Evolutionary conservation across 1,140 invertebrate genomes (phyloP).

Genomic region (Atta texana): DNA sequence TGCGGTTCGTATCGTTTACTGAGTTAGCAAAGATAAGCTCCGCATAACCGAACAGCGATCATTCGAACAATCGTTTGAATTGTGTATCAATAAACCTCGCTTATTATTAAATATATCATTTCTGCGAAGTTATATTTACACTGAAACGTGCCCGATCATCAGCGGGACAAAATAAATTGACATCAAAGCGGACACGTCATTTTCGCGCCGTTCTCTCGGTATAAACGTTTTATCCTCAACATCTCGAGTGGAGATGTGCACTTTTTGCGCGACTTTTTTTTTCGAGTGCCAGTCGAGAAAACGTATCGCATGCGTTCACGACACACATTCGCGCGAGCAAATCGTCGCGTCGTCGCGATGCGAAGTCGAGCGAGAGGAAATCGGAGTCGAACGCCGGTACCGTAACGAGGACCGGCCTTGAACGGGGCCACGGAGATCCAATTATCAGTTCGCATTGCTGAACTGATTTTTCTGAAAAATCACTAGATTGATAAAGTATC

Average conservation of each 20-base stretch:
- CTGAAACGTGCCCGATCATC: neutral
- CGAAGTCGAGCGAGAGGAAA: slow-evolving; percentile 13
- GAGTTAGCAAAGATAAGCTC: slow-evolving; percentile 62
- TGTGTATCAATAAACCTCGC: slow-evolving; percentile 25
- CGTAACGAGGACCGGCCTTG: slow-evolving; percentile 64
- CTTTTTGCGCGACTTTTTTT: neutral
- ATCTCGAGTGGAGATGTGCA: neutral
- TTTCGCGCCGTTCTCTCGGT: neutral
- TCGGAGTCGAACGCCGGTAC: slow-evolving; percentile 43
- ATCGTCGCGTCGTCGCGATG: slow-evolving; percentile 3
- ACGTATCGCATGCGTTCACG: neutral
- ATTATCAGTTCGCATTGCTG: slow-evolving; percentile 53
- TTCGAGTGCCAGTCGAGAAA: slow-evolving; percentile 20
- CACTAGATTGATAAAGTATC: too few species aligned
- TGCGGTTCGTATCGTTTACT: slow-evolving; percentile 41
- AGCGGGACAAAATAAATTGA: neutral
- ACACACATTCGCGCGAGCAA: neutral
- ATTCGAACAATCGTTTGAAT: slow-evolving; percentile 63
- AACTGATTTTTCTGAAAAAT: too few species aligned
- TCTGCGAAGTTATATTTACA: neutral
- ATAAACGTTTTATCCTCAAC: neutral
- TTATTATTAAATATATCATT: slow-evolving; percentile 34
- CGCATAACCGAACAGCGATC: slow-evolving; percentile 45
- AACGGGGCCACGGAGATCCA: slow-evolving; percentile 60
- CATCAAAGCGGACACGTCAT: neutral